Evolutionary conservation across 1,140 invertebrate species (phyloP).

Genomic region (Branchinecta lynchi): DNA sequence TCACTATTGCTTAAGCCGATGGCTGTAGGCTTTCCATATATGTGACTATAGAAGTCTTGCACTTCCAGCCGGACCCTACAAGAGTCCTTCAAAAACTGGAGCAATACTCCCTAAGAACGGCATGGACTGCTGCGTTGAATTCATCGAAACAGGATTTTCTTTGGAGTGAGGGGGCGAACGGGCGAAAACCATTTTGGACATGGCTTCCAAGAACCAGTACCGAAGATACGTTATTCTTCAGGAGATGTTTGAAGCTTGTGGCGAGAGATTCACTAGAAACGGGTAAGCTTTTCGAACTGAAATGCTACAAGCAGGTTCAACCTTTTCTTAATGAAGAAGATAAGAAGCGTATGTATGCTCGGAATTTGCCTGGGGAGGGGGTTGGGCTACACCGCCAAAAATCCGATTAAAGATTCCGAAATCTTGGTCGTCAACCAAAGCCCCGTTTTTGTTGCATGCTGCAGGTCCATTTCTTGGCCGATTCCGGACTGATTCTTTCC

Average conservation of each 20-base stretch:
- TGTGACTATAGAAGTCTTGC: neutral
- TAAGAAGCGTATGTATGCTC: too few species aligned
- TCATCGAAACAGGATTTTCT: neutral
- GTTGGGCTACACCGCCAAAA: too few species aligned
- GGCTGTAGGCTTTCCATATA: too few species aligned
- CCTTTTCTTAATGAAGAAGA: too few species aligned
- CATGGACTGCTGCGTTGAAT: neutral
- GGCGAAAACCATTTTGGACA: neutral
- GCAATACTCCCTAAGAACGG: neutral
- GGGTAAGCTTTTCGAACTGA: neutral
- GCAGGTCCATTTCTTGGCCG: too few species aligned
- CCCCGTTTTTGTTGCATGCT: too few species aligned
- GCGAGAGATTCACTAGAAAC: neutral
- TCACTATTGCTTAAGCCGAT: too few species aligned
- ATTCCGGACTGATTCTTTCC: too few species aligned
- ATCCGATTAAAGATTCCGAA: too few species aligned
- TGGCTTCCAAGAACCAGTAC: neutral
- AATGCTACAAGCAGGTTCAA: too few species aligned
- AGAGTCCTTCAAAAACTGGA: neutral
- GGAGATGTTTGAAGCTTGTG: neutral
- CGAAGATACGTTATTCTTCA: neutral
- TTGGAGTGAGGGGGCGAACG: neutral
- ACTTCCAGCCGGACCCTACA: neutral
- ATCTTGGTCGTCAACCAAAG: too few species aligned
- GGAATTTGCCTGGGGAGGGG: too few species aligned